A percentile compares a stretch with the other conserved stretches of the same genome.
Evolutionary conservation across 2,797 vertebrate genomes (phyloP).

Genomic region (Brotula barbata): DNA sequence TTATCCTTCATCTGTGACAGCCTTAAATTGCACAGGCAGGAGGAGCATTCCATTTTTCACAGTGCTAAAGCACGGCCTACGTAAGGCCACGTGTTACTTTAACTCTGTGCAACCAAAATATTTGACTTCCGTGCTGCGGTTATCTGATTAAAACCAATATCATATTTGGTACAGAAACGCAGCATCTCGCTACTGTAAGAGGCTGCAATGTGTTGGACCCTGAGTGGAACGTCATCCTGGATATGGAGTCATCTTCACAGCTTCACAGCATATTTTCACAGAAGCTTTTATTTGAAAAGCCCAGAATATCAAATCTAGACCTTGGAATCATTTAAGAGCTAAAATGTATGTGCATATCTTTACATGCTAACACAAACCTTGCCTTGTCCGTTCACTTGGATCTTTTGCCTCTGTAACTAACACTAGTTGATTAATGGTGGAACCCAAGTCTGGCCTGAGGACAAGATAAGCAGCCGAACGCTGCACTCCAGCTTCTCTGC

Average conservation of each 20-base stretch:
- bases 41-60: too few relatives aligned
- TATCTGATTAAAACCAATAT: too few relatives aligned
- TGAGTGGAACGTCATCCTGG: conserved; percentile 6
- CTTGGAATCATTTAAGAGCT: conserved; percentile 49
- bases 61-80: too few relatives aligned
- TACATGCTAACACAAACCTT: conserved; percentile 68
- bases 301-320: conserved; percentile 37
- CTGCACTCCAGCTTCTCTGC: conserved; percentile 54
- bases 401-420: conserved; percentile 66
- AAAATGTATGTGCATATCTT: conserved; percentile 73
- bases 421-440: conserved; percentile 73
- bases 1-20: too few relatives aligned
- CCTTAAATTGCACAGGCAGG: too few relatives aligned
- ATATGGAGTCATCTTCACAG: conserved; percentile 4
- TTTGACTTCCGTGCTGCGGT: too few relatives aligned
- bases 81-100: too few relatives aligned
- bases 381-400: conserved; percentile 47
- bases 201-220: neutral
- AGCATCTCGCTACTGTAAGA: too few relatives aligned
- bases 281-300: conserved; percentile 17
- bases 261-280: conserved; percentile 8
- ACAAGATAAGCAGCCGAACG: conserved; percentile 75
- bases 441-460: conserved; percentile 60
- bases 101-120: too few relatives aligned
- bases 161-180: too few relatives aligned